A percentile compares a stretch with the other conserved stretches of the same genome.
Evolutionary conservation across 2,888 invertebrate species (phyloP).

Genomic region (Eumerus sabulonum): DNA sequence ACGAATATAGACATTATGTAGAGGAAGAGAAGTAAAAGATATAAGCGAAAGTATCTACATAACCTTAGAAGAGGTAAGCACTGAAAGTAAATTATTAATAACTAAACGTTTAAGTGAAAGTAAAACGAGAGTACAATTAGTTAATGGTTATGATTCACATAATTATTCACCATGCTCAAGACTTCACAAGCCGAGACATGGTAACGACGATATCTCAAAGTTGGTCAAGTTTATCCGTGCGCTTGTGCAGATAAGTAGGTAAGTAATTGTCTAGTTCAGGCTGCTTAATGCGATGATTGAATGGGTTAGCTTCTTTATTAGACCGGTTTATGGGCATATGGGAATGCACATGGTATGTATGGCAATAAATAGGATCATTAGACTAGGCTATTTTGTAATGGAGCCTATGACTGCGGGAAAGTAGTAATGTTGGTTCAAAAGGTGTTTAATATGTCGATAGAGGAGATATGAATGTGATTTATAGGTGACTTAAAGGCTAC

Average conservation of each 20-base stretch:
- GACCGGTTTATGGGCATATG: too few relatives aligned
- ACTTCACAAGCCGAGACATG: conserved; percentile 10
- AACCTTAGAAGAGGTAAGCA: conserved; percentile 3
- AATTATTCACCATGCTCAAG: background rate
- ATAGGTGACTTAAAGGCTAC: too few relatives aligned
- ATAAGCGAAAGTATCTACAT: conserved; percentile 25
- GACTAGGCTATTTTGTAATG: too few relatives aligned
- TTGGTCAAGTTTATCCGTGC: conserved; percentile 20
- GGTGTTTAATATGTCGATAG: too few relatives aligned
- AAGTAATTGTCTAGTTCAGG: too few relatives aligned
- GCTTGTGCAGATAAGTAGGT: background rate
- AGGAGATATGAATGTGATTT: too few relatives aligned
- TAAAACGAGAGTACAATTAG: conserved; percentile 30
- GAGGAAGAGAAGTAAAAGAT: conserved; percentile 6
- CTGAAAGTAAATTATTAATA: conserved; percentile 31
- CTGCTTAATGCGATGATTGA: too few relatives aligned
- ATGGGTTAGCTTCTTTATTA: too few relatives aligned
- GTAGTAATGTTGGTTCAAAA: too few relatives aligned
- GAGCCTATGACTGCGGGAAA: too few relatives aligned
- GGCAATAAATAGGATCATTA: too few relatives aligned
- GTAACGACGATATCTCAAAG: conserved; percentile 11
- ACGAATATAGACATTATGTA: conserved; percentile 7
- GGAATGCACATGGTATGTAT: too few relatives aligned
- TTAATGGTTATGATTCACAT: conserved; percentile 8
- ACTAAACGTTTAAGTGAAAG: conserved; percentile 48